phyloP scores from a whole-genome alignment of 2,113 vertebrate species.

The Notarius quadriscutis region DNA sequence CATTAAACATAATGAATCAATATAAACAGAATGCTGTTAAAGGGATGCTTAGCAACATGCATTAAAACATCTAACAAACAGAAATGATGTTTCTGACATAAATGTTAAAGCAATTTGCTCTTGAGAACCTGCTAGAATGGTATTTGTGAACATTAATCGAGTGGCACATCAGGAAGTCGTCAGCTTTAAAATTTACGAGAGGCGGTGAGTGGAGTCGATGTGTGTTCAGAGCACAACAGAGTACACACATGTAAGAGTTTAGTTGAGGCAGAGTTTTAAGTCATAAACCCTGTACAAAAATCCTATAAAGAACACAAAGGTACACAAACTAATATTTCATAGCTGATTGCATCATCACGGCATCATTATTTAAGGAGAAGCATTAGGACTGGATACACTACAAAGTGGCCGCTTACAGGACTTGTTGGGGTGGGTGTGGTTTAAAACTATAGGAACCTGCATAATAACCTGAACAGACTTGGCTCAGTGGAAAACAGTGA shows the following conservation, averaged over 20 bases:
- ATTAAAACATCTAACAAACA: slow-evolving; percentile 22
- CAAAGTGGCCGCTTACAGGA: not conserved
- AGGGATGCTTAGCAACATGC: slow-evolving; percentile 23
- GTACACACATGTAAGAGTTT: not conserved
- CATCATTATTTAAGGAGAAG: not conserved
- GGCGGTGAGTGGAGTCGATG: slow-evolving; percentile 23
- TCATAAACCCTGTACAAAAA: slow-evolving; percentile 3
- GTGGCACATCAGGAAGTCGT: slow-evolving; percentile 53
- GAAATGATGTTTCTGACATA: slow-evolving; percentile 38
- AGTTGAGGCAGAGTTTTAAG: not conserved
- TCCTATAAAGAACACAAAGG: slow-evolving; percentile 8
- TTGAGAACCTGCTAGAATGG: slow-evolving; percentile 23
- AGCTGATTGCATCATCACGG: not conserved
- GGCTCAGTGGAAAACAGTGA: not conserved
- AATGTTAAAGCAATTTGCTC: slow-evolving; percentile 43
- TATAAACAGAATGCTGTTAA: slow-evolving; percentile 23
- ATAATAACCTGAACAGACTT: not conserved
- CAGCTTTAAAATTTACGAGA: slow-evolving; percentile 52
- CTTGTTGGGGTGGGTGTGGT: not conserved
- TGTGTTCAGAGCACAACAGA: slow-evolving; percentile 45
- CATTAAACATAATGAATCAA: slow-evolving; percentile 43
- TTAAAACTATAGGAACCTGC: not conserved
- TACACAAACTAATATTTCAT: not conserved
- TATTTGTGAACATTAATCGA: slow-evolving; percentile 45
- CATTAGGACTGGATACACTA: not conserved